These are phyloP conservation scores for Orestias chungarensis DNA, from an alignment of 2,797 vertebrate species.

Conservation along the genomic window DNA sequence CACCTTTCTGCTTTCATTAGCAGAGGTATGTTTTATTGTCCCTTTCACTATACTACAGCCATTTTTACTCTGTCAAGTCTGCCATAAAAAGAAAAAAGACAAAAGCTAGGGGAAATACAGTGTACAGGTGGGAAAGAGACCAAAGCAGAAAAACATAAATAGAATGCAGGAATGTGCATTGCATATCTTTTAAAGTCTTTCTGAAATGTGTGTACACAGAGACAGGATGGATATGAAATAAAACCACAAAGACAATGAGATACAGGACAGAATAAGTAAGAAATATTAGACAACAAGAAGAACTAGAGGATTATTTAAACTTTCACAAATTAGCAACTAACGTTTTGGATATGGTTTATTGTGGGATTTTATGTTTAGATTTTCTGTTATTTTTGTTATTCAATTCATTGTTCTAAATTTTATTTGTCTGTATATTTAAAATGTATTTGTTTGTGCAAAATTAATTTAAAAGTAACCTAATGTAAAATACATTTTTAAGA, in stretches of 20 bases:
- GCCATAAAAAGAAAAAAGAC: constrained; percentile 7
- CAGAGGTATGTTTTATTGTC: constrained; percentile 35
- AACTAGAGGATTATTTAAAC: not conserved
- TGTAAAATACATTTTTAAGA: no score
- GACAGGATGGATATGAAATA: constrained; percentile 32
- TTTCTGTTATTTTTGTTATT: not conserved
- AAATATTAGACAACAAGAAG: not conserved
- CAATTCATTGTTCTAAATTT: not conserved
- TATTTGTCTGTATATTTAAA: no score
- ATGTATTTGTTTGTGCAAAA: no score
- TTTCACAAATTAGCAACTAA: not conserved
- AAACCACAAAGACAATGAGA: constrained; percentile 18
- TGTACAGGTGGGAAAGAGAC: constrained; percentile 52
- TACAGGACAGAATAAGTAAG: not conserved
- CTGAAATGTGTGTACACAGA: constrained; percentile 31
- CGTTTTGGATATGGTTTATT: not conserved
- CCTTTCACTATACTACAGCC: constrained; percentile 32
- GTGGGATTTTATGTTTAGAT: not conserved
- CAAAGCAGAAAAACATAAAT: constrained; percentile 24
- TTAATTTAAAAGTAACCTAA: no score
- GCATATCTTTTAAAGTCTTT: constrained; percentile 47
- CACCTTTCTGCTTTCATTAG: constrained; percentile 26
- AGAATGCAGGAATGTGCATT: constrained; percentile 20
- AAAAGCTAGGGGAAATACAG: constrained; percentile 11
- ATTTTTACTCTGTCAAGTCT: constrained; percentile 23